phyloP scores from a whole-genome alignment of 2,113 vertebrate species.

The Neoarius graeffei region DNA sequence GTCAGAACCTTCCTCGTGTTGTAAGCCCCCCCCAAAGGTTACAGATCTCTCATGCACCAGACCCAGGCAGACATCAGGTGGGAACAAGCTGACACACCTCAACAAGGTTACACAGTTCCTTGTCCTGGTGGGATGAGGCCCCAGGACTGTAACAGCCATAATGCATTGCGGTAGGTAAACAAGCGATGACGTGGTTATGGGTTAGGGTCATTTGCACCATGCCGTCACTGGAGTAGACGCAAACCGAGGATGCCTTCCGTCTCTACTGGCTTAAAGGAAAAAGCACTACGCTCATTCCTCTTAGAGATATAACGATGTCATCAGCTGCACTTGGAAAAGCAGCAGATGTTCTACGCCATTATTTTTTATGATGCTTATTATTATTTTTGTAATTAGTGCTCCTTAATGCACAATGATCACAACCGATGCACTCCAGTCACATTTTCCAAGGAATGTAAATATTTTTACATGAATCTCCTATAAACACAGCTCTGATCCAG shows the following conservation, averaged over 20 bases:
- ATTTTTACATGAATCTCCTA: not conserved
- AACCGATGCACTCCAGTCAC: not conserved
- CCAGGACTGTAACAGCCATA: too few relatives aligned
- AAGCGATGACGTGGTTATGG: too few relatives aligned
- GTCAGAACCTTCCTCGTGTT: too few relatives aligned
- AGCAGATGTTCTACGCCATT: not conserved
- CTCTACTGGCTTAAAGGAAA: not conserved
- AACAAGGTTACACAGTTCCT: too few relatives aligned
- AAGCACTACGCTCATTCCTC: not conserved
- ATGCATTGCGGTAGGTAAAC: too few relatives aligned
- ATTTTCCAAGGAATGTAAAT: not conserved
- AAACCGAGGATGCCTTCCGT: not conserved
- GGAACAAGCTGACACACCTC: too few relatives aligned
- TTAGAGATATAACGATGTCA: not conserved
- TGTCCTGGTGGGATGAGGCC: too few relatives aligned
- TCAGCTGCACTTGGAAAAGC: not conserved
- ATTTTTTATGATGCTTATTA: not conserved
- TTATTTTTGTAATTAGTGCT: not conserved
- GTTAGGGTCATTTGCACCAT: not conserved
- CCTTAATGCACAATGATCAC: not conserved
- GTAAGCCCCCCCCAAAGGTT: too few relatives aligned
- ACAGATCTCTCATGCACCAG: too few relatives aligned
- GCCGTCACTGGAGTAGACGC: not conserved
- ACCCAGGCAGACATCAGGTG: too few relatives aligned
- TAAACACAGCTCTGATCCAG: conserved; percentile 44